Percentiles rank a stretch among this genome's conserved stretches.
Evolutionary conservation across 37 sponge, comb jelly and placozoan species (phyloP).

Genomic region (Trichoplax adhaerens): DNA sequence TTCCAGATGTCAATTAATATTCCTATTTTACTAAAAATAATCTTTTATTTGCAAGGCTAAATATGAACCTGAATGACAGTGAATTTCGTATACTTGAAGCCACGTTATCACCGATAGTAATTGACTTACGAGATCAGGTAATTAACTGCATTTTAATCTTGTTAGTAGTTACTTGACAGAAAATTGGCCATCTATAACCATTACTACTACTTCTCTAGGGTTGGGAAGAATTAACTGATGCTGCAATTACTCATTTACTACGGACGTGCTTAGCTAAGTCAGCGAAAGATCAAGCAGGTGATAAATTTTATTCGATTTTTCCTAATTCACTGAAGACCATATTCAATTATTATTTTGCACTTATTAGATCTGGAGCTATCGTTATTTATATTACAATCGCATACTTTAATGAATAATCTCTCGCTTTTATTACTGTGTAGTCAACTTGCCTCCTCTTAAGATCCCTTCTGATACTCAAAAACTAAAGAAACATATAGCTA

Average conservation of each 20-base stretch:
- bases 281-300: conserved; percentile 36
- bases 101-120: conserved; percentile 7
- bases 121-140: conserved; percentile 9
- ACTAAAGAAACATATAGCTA: conserved; percentile 79
- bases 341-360: too few relatives aligned
- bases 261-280: conserved; percentile 49
- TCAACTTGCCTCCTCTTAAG: conserved; percentile 17
- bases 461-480: conserved; percentile 47
- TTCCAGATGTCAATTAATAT: too few relatives aligned
- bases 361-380: neutral
- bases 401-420: neutral
- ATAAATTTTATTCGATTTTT: too few relatives aligned
- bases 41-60: neutral
- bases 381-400: neutral
- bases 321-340: too few relatives aligned
- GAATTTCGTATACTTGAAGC: conserved; percentile 4
- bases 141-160: neutral
- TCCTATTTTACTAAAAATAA: too few relatives aligned
- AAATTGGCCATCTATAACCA: too few relatives aligned
- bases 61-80: conserved; percentile 39
- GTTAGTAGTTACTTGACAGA: too few relatives aligned
- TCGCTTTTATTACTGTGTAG: conserved; percentile 9
- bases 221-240: conserved; percentile 23
- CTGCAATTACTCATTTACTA: conserved; percentile 48
- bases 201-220: conserved; percentile 3